These are phyloP conservation scores for Pteria penguin DNA, from an alignment of 2,888 invertebrate species.

Conservation along the genomic window DNA sequence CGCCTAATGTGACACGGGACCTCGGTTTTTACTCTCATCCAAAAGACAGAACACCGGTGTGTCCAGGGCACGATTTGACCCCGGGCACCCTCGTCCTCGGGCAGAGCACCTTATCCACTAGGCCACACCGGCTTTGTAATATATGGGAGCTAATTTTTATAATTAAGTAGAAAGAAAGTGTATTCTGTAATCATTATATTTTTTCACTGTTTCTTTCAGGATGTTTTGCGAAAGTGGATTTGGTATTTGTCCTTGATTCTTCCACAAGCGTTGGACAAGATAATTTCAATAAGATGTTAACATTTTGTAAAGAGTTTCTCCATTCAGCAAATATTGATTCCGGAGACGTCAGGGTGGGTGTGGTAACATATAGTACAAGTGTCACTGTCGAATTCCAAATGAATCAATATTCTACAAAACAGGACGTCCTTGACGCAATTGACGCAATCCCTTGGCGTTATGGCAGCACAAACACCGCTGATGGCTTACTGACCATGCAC, in stretches of 20 bases:
- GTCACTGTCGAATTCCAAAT: conserved; percentile 68
- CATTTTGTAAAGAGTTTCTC: conserved; percentile 66
- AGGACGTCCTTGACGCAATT: conserved; percentile 62
- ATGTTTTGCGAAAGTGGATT: conserved; percentile 52
- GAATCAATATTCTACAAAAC: conserved; percentile 55
- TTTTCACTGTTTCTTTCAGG: no score
- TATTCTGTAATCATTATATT: no score
- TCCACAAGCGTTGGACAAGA: conserved; percentile 71
- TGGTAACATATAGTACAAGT: conserved; percentile 67
- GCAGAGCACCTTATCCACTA: no score
- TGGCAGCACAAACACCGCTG: conserved; percentile 75
- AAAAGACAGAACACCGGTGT: no score
- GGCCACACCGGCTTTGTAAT: no score
- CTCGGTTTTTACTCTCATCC: no score
- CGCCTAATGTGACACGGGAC: no score
- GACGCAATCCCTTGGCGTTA: conserved; percentile 64
- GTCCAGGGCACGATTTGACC: no score
- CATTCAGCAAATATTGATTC: conserved; percentile 62
- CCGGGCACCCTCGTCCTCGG: no score
- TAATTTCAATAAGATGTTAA: conserved; percentile 64
- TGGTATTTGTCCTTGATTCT: conserved; percentile 73
- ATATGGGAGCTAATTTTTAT: no score
- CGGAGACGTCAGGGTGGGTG: conserved; percentile 69
- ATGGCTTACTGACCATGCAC: conserved; percentile 66
- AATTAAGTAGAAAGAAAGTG: no score